Conservation (phyloP, 1,140 invertebrate species). For the Dryas iulia region DNA sequence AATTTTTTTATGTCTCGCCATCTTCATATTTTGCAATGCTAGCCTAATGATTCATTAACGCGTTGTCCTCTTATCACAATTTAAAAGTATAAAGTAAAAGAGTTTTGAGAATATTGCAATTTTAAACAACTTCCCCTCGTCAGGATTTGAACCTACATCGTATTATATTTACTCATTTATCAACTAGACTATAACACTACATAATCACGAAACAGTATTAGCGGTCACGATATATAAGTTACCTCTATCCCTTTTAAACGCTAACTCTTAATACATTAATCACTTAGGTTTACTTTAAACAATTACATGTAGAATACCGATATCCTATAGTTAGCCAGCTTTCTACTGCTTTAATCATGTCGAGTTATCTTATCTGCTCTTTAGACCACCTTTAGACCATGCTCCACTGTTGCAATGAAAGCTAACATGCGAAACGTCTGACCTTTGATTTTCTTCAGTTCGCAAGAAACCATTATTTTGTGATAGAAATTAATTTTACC, state of each 20-base stretch:
- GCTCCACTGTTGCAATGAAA: slow-evolving; percentile 25
- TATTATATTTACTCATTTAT: background rate
- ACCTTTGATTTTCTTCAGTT: slow-evolving; percentile 26
- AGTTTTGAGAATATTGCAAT: no score
- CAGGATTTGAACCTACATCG: background rate
- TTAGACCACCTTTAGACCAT: slow-evolving; percentile 18
- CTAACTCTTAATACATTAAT: slow-evolving; percentile 13
- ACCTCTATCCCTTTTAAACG: slow-evolving; percentile 6
- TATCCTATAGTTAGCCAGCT: slow-evolving; percentile 23
- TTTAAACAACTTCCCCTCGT: no score
- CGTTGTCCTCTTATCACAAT: no score
- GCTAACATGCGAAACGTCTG: slow-evolving; percentile 25
- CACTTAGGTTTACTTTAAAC: slow-evolving; percentile 10
- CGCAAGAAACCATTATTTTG: slow-evolving; percentile 18
- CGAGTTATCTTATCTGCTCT: slow-evolving; percentile 28
- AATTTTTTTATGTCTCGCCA: no score
- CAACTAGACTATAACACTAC: background rate
- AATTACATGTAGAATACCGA: slow-evolving; percentile 25
- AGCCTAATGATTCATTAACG: no score
- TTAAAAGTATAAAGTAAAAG: no score
- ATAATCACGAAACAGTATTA: background rate
- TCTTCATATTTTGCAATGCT: no score
- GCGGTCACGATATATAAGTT: background rate
- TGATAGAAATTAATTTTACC: slow-evolving; percentile 10
- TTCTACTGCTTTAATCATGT: slow-evolving; percentile 27